Base-by-base conservation (phyloP, 2,888 invertebrate genomes). In the Microctonus brassicae region DNA sequence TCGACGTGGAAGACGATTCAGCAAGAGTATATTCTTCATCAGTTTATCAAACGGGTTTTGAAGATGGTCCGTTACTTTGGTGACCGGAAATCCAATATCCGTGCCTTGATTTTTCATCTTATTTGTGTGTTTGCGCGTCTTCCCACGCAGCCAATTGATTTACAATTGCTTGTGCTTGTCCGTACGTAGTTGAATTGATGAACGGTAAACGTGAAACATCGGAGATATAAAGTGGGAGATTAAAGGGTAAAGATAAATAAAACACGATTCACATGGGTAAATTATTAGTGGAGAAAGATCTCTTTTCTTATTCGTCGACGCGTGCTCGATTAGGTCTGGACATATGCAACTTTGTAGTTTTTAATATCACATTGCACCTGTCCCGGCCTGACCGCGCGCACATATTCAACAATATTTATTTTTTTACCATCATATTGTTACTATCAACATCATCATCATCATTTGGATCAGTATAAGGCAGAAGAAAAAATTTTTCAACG, bases 311-410 rank as follows among this genome's bases (percentile, higher is more conserved):
- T 24, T 36, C 62, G 42, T 63, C 22, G 24, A 63, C 42, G 29
- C 63, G 75, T 73, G 69, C 71, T 80, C 78, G 79, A 80, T 81
- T 82, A 86, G 88, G 88, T 84, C 83, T 82, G 87, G 88, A 86
- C 81, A 82, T 80, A 84, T 87, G 88, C 87, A 84, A 87, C 82
- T 88, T 85, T 88, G 88, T 88, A 81, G 77, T 80, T 79, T 84
- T 82, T 77, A 74, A 74, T 78, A 82, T 88, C 88, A 88, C 84
- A 88, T 88, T 89, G 88, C 89, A 88, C 88, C 86, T 82, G 88
- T 89, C 89, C 88, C 89, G 88, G 89, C 88, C 88, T 88, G 88
- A 88, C 85, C 84, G 81, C 81, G 80, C 72, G 64, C 72, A 77
- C 74, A 70, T 57, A 62, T 75, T 74, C 84, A 74, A 73, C 72